Evolutionary conservation across 1,140 invertebrate species (phyloP), one percentile per base, ranked within the genome.

Genomic region (Zaprionus africanus): DNA sequence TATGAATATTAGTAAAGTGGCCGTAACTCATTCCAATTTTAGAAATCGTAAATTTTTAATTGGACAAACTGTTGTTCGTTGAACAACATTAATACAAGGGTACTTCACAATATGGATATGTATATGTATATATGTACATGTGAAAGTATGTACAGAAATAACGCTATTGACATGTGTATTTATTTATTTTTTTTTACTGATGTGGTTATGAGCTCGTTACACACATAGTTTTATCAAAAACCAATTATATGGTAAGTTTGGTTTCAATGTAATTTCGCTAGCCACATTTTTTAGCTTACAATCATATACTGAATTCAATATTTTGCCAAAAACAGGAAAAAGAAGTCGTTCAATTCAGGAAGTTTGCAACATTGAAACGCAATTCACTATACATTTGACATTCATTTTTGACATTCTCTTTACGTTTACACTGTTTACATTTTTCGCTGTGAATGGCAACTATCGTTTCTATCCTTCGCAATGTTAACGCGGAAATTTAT

Each of bases 401-500:
- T 6, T 64, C 51, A n/a, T n/a, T n/a, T 49, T 66, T 26, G 34
- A 1, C 15, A 26, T 6, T 64, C 51, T 11, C 7, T 28, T 56
- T 56, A 1, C 24, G 12, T 43, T 13, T 1, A 57, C 62, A 41
- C 7, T 66, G 34, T 57, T 66, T 56, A 66, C 63, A 24, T 51
- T 34, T 36, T 24, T 15, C 62, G 6, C 34, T 36, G 62, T 26
- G 62, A 65, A 11, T 36, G 15, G 12, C 31, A 61, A 59, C 54
- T 67, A 66, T 66, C 53, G 38, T 1, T 36, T 24, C 9, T 1
- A 17, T 19, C 4, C 24, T 1, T 5, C 34, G 13, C 19, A 15
- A 41, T 4, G 28, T 57, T 31, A 26, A 57, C 15, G 15, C 12
- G 12, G 13, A 13, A 2, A 13, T 38, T 15, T 15, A 15, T 38